A percentile compares a stretch with the other conserved stretches of the same genome.
phyloP scores from a whole-genome alignment of 2,113 vertebrate genomes.

The Hyaena hyaena region DNA sequence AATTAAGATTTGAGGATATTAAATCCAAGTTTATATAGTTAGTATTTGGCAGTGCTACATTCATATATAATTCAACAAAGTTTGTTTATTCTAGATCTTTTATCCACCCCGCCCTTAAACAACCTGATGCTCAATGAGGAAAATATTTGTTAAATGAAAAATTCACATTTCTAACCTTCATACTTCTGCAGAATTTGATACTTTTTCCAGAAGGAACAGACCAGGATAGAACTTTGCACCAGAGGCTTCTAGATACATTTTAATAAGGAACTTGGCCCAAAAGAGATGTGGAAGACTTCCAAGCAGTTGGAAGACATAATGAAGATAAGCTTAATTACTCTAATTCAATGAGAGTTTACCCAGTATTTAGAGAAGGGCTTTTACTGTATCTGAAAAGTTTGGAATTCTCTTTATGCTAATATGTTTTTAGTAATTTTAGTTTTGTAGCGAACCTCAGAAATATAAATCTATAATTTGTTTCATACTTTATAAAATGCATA shows the following conservation, averaged over 20 bases:
- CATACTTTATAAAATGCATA: background rate
- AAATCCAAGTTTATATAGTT: background rate
- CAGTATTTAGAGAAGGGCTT: background rate
- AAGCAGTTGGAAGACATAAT: background rate
- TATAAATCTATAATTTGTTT: background rate
- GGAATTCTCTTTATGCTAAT: background rate
- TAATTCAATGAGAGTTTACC: background rate
- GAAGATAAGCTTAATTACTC: background rate
- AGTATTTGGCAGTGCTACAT: background rate
- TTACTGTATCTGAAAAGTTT: background rate
- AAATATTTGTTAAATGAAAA: conserved; percentile 23
- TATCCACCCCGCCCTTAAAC: background rate
- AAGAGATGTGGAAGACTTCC: background rate
- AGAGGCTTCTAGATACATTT: background rate
- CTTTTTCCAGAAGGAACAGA: background rate
- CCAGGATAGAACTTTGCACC: background rate
- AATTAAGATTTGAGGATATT: background rate
- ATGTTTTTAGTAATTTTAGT: background rate
- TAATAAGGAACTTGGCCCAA: background rate
- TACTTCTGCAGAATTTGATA: background rate
- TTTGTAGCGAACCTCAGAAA: background rate
- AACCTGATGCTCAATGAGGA: background rate
- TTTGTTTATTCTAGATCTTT: background rate
- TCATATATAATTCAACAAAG: background rate
- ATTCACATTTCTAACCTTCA: background rate